Conservation (phyloP, 2,113 vertebrate genomes). For the Anoplopoma fimbria region DNA sequence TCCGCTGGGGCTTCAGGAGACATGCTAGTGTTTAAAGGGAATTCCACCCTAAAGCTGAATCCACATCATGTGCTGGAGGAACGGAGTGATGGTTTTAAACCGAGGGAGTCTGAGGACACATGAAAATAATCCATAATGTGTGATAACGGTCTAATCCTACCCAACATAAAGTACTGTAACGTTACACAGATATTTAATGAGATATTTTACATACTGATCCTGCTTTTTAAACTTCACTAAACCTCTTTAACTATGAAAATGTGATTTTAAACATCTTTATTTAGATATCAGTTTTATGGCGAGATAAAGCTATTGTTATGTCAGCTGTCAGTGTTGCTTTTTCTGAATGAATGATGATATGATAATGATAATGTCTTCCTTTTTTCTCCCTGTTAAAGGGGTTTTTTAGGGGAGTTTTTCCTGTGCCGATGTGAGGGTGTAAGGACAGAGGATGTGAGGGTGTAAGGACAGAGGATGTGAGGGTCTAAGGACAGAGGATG, state of each 20-base stretch:
- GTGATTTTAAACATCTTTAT: neutral
- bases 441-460: no score
- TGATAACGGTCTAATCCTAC: no score
- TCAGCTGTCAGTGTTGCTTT: no score
- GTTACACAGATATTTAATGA: no score
- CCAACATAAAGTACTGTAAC: neutral
- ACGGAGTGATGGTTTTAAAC: neutral
- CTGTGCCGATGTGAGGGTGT: no score
- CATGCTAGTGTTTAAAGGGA: constrained; percentile 15
- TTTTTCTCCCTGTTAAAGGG: no score
- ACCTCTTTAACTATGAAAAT: neutral
- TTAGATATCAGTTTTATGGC: neutral
- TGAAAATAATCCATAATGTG: no score
- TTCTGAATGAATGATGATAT: neutral
- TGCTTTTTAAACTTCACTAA: neutral
- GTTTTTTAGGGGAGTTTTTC: no score
- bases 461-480: no score
- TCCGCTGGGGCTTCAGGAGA: constrained; percentile 50
- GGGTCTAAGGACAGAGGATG: no score
- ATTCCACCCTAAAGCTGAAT: constrained; percentile 46
- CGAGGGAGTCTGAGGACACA: neutral
- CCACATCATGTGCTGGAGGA: neutral
- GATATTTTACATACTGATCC: no score
- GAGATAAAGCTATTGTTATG: no score
- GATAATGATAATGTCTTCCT: neutral